Conservation (phyloP, 2,797 vertebrate species). For the Leuciscus waleckii region DNA sequence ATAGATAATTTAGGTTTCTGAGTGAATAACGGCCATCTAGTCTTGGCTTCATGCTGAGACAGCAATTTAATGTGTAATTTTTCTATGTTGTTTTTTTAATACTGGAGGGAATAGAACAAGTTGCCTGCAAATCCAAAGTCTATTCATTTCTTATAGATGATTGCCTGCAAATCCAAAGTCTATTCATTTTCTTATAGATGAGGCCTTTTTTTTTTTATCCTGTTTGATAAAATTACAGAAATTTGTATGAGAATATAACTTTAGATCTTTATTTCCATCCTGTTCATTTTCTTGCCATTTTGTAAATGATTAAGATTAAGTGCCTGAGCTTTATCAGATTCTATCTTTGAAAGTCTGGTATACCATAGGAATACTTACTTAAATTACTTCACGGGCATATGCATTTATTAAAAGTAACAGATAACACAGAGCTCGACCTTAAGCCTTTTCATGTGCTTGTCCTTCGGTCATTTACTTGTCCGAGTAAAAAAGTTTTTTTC, state of each 20-base stretch:
- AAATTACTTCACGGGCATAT: background rate
- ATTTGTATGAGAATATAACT: background rate
- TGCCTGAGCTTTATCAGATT: background rate
- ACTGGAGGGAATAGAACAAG: constrained; percentile 34
- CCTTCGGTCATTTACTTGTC: too few relatives aligned
- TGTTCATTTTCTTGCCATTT: background rate
- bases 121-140: background rate
- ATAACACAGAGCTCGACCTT: too few relatives aligned
- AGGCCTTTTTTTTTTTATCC: background rate
- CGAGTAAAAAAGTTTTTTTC: too few relatives aligned
- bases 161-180: background rate
- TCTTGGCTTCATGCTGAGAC: constrained; percentile 25
- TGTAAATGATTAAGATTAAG: background rate
- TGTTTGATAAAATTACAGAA: too few relatives aligned
- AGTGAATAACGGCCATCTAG: constrained; percentile 27
- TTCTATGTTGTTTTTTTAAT: constrained; percentile 8
- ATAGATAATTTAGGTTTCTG: constrained; percentile 34
- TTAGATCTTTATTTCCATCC: background rate
- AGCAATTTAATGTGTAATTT: constrained; percentile 26
- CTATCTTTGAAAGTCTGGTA: background rate
- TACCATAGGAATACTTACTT: background rate
- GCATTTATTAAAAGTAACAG: background rate
- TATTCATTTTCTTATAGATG: background rate
- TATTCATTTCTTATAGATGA: background rate
- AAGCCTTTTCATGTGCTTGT: too few relatives aligned